phyloP scores from a whole-genome alignment of 1,140 invertebrate genomes.

The Helicoverpa armigera region DNA sequence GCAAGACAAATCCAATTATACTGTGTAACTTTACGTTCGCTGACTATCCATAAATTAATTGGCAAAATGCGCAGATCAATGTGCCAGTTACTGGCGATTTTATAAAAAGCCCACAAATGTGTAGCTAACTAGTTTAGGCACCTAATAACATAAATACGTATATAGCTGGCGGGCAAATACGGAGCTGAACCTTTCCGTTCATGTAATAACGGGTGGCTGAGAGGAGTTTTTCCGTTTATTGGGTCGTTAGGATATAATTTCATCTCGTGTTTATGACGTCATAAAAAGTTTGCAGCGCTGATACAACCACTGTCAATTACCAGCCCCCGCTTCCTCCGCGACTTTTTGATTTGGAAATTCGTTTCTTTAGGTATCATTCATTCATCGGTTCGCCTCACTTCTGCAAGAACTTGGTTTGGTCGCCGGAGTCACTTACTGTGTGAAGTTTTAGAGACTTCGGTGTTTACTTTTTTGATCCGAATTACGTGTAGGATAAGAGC shows the following conservation, averaged over 20 bases:
- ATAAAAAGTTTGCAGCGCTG: conserved; percentile 80
- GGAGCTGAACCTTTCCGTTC: conserved; percentile 66
- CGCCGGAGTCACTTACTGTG: background rate
- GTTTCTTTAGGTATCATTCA: conserved; percentile 43
- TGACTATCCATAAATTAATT: conserved; percentile 50
- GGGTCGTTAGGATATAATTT: conserved; percentile 83
- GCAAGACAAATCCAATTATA: conserved; percentile 58
- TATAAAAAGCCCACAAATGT: conserved; percentile 54
- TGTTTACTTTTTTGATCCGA: too few species aligned
- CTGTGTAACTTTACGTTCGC: conserved; percentile 49
- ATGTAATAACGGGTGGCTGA: conserved; percentile 72
- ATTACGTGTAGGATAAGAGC: too few species aligned
- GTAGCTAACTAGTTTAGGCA: conserved; percentile 47
- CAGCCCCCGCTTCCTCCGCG: conserved; percentile 49
- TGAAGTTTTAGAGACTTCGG: too few species aligned
- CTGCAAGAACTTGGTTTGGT: conserved; percentile 25
- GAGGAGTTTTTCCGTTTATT: conserved; percentile 82
- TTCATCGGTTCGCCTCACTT: conserved; percentile 21
- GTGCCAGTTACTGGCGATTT: conserved; percentile 48
- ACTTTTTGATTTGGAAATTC: conserved; percentile 55
- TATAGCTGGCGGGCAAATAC: conserved; percentile 65
- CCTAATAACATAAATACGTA: conserved; percentile 66
- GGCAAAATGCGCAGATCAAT: conserved; percentile 43
- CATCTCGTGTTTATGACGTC: conserved; percentile 80
- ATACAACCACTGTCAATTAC: conserved; percentile 81